Evolutionary conservation across 2,797 vertebrate species (phyloP), one percentile per base, ranked within the genome.

Genomic region (Cirrhinus molitorella): DNA sequence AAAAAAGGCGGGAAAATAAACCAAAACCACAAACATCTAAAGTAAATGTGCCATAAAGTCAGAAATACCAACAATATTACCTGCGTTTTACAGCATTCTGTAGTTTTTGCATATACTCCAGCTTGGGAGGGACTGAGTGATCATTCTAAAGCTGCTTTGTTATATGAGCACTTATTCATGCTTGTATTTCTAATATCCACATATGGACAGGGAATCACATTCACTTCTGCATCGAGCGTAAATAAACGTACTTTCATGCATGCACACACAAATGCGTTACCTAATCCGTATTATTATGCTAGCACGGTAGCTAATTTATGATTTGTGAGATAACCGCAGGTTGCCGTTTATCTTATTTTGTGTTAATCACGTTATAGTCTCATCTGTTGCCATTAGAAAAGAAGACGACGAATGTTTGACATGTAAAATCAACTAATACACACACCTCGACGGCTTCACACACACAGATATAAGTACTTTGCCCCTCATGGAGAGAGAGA

Each of bases 91-190:
- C 81, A 55, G 51, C 43, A 70, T 47, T 73, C 79, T 84, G 72
- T 63, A 17, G 40, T 59, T 72, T n/a, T 81, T 84, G 28, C 86
- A 87, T 76, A 82, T 72, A 21, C 8, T 87, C 81, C 63, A 81
- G 85, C 74, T 85, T 66, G 75, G 53, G 34, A 63, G 65, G 47
- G 73, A 40, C 14, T 34, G 77, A 80, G 43, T n/a, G 49, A 74
- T 80, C 45, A 55, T 57, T 65, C 37, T 68, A 81, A 85, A 85
- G 79, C 84, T 73, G 86, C 79, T 86, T 61, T 75, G 40, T 84
- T 88, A 71, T 76, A 85, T 82, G 66, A 86, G 87, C 87, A 88
- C 85, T 86, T 88, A 82, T 53, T 83, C 61, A 82, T 86, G 57
- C 85, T 82, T 82, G 71, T 57, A 86, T 80, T 83, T 47, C 55